Conservation (phyloP, 2,113 vertebrate species). For the Coptodon rendalli region DNA sequence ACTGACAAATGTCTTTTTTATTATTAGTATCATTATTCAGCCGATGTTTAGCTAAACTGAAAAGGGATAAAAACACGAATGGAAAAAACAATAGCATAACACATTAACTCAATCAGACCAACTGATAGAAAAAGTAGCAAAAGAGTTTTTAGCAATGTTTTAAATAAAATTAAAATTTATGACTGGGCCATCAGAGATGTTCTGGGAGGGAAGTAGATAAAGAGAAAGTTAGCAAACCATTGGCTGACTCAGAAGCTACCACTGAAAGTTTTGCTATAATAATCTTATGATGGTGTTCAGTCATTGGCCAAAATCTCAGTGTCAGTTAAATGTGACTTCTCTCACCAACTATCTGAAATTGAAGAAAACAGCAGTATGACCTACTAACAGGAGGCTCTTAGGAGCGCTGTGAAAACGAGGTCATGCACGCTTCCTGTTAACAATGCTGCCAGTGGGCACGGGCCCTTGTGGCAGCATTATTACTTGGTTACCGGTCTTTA, state of each 20-base stretch:
- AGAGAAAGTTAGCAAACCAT: not conserved
- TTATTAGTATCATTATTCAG: not conserved
- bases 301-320: not conserved
- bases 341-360: not conserved
- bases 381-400: not conserved
- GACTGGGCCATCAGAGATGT: not conserved
- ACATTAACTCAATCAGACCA: not conserved
- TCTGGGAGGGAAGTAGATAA: not conserved
- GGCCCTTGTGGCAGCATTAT: not conserved
- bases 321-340: not conserved
- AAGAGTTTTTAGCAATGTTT: not conserved
- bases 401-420: not conserved
- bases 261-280: not conserved
- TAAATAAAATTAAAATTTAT: not conserved
- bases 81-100: not conserved
- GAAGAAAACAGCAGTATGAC: not conserved
- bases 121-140: accelerated
- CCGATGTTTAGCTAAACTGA: accelerated
- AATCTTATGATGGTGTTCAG: not conserved
- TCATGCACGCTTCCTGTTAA: not conserved
- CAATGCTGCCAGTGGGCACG: not conserved
- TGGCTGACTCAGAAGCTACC: not conserved
- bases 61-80: accelerated
- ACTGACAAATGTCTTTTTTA: not conserved
- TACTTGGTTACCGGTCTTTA: not conserved